Base-by-base conservation (phyloP, 2,797 vertebrate species). In the Brotula barbata region DNA sequence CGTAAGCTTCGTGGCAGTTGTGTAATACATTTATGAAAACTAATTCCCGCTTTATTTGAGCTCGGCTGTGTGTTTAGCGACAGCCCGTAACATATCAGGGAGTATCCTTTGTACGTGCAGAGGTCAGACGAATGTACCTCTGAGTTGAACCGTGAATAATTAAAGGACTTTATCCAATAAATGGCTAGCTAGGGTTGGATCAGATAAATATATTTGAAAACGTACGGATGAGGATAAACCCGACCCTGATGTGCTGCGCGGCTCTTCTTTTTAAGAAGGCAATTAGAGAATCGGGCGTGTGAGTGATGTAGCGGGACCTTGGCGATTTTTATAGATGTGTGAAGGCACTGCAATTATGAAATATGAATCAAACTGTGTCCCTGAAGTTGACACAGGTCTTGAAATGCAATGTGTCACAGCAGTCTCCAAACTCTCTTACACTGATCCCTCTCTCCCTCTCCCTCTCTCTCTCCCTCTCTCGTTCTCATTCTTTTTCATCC, bases 341-440 rank as follows among this genome's bases (percentile, higher is more conserved):
- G 13, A 46, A 64, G 56, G 49, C 51, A n/a, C 33, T 33, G 46
- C 51, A 52, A 37, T 61, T 64, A 44, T 54, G 48, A 75, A 75
- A 51, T 63, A 64, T 53, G 48, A 72, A 55, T 75, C 44, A 70
- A 64, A 61, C 40, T 50, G 16, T 66, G 37, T 40, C 50, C 36
- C 36, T 50, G 22, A 55, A 68, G 42, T 31, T 75, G 37, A 65
- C 28, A 43, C 9, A 52, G 20, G 25, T 46, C 51, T 59, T 51
- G 23, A 66, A 57, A 53, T 71, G 34, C 33, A 60, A 3, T 28
- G 25, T 3, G 25, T 28, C 25, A 28, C 25, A 51, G 40, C n/a
- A n/a, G n/a, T n/a, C n/a, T n/a, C n/a, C n/a, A n/a, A n/a, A n/a
- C n/a, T n/a, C n/a, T n/a, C n/a, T 50, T 45, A 16, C 8, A 9